These are phyloP conservation scores for Parascotia fuliginaria DNA, from an alignment of 2,888 invertebrate species.

Conservation along the genomic window DNA sequence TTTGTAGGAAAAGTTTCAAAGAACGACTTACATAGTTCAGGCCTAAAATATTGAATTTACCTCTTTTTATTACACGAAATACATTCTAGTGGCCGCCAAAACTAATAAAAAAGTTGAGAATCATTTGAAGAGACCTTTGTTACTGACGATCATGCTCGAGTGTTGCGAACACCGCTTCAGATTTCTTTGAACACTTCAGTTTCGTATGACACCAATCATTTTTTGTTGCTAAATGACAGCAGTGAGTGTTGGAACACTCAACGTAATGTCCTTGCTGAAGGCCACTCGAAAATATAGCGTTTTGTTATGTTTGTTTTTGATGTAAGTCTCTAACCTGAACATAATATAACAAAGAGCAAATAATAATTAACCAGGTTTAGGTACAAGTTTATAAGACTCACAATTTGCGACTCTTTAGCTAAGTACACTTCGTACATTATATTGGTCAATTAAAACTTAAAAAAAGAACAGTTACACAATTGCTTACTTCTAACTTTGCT, in stretches of 20 bases:
- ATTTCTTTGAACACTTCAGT: constrained; percentile 32
- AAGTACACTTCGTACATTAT: no score
- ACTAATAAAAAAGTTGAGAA: constrained; percentile 15
- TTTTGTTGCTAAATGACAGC: constrained; percentile 18
- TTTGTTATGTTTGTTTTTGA: background rate
- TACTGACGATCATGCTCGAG: constrained; percentile 12
- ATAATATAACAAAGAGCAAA: no score
- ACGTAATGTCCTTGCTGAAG: constrained; percentile 7
- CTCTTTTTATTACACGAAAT: background rate
- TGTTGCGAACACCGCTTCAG: constrained; percentile 30
- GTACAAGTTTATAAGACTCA: no score
- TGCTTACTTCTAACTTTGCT: no score
- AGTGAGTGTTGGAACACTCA: constrained; percentile 11
- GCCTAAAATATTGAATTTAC: constrained; percentile 1
- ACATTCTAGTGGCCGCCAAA: background rate
- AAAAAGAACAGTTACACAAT: no score
- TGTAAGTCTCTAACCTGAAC: no score
- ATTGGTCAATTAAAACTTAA: no score
- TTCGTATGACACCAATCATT: constrained; percentile 21
- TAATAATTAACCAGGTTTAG: no score
- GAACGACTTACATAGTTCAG: background rate
- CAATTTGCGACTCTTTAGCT: no score
- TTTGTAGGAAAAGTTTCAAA: background rate
- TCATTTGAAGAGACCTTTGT: constrained; percentile 4
- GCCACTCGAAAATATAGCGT: background rate